These are phyloP conservation scores for Drosophila oshimai DNA, from an alignment of 1,140 invertebrate species.

Conservation along the genomic window DNA sequence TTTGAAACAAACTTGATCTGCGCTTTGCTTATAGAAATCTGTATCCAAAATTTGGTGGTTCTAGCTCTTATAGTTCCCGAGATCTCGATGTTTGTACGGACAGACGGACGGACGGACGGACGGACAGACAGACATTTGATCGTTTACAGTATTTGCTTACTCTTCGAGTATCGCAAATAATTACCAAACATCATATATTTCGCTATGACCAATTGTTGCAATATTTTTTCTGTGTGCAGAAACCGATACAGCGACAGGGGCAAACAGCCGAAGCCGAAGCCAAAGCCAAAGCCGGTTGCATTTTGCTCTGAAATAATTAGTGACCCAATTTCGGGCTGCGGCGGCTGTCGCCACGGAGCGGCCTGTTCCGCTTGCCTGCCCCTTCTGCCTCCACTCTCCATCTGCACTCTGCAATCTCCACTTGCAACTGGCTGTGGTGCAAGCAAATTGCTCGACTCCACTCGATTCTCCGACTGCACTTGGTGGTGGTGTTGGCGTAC, in stretches of 20 bases:
- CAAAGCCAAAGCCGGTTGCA: conserved; percentile 62
- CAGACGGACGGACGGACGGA: no score
- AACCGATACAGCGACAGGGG: conserved; percentile 1
- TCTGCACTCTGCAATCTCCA: neutral
- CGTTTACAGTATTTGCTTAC: no score
- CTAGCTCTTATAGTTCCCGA: no score
- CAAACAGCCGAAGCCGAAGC: no score
- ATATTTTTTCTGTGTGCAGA: conserved; percentile 11
- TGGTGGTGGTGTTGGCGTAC: conserved; percentile 70
- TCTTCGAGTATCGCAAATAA: no score
- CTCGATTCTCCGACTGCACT: conserved; percentile 50
- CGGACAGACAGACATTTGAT: no score
- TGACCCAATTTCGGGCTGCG: conserved; percentile 71
- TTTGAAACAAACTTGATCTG: no score
- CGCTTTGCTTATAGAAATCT: no score
- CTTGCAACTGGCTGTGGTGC: conserved; percentile 26
- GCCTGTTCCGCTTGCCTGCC: conserved; percentile 71
- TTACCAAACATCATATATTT: no score
- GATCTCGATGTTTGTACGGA: no score
- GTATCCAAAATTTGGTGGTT: no score
- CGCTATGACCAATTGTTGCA: no score
- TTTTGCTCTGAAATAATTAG: conserved; percentile 81
- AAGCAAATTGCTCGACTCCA: conserved; percentile 71
- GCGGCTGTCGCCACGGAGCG: conserved; percentile 45
- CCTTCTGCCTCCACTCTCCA: neutral